These are phyloP conservation scores for Pachydiplax longipennis DNA, from an alignment of 2,888 invertebrate species.

Conservation along the genomic window DNA sequence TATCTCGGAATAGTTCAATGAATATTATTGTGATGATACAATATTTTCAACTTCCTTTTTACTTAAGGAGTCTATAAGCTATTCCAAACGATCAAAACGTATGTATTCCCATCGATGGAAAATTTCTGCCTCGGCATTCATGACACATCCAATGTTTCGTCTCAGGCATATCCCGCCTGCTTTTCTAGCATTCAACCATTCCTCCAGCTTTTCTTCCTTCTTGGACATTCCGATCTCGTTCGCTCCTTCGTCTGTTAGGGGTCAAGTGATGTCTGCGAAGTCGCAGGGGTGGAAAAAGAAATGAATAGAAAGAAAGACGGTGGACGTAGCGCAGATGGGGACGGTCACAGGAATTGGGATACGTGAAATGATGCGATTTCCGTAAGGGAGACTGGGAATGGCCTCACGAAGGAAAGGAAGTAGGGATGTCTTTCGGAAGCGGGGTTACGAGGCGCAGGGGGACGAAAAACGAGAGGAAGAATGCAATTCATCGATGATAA, in stretches of 20 bases:
- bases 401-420: no score
- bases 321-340: background rate
- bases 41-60: background rate
- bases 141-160: background rate
- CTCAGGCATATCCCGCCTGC: background rate
- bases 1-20: no score
- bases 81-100: background rate
- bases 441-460: no score
- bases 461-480: no score
- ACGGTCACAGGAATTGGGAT: background rate
- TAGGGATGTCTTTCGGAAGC: no score
- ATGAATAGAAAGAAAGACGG: background rate
- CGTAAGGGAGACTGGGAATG: background rate
- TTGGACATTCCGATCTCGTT: background rate
- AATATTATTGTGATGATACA: no score
- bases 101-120: background rate
- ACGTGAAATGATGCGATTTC: conserved; percentile 41
- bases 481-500: no score
- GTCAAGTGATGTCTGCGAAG: conserved; percentile 32
- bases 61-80: background rate
- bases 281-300: background rate
- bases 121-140: background rate
- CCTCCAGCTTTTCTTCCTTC: background rate
- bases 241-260: background rate
- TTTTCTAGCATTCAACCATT: background rate